Conservation (phyloP, 2,113 vertebrate genomes). For the Aptenodytes patagonicus region DNA sequence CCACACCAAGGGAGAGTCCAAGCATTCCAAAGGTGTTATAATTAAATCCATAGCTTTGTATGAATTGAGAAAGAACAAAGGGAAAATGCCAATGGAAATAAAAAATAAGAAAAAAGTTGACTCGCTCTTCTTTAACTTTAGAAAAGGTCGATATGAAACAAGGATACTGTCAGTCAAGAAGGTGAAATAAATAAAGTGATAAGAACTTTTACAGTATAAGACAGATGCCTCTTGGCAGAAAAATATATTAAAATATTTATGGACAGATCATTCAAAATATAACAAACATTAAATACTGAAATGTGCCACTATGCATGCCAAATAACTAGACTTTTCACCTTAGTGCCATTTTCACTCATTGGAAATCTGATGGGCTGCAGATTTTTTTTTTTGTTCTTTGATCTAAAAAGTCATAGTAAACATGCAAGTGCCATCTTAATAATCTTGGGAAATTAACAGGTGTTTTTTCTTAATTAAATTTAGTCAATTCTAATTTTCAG, state of each 20-base stretch:
- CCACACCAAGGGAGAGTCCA: neutral
- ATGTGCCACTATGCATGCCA: neutral
- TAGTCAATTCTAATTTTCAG: neutral
- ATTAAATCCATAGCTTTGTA: neutral
- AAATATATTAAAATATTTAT: conserved; percentile 28
- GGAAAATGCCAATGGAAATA: neutral
- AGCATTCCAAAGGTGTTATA: neutral
- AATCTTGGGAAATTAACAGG: neutral
- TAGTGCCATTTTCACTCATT: neutral
- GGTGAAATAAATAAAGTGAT: conserved; percentile 22
- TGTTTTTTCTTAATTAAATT: neutral
- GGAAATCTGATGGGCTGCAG: neutral
- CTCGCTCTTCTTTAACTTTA: neutral
- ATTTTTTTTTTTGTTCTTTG: neutral
- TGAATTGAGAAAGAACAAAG: neutral
- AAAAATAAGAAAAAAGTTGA: neutral
- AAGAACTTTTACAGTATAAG: neutral
- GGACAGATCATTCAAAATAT: conserved; percentile 20
- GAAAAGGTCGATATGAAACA: neutral
- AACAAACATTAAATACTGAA: conserved; percentile 25
- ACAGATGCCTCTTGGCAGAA: conserved; percentile 29
- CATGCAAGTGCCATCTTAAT: neutral
- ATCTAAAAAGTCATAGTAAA: neutral
- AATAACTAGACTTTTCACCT: neutral
- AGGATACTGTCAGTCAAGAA: neutral